phyloP scores from a whole-genome alignment of 2,888 invertebrate species.

The Craniophora ligustri region DNA sequence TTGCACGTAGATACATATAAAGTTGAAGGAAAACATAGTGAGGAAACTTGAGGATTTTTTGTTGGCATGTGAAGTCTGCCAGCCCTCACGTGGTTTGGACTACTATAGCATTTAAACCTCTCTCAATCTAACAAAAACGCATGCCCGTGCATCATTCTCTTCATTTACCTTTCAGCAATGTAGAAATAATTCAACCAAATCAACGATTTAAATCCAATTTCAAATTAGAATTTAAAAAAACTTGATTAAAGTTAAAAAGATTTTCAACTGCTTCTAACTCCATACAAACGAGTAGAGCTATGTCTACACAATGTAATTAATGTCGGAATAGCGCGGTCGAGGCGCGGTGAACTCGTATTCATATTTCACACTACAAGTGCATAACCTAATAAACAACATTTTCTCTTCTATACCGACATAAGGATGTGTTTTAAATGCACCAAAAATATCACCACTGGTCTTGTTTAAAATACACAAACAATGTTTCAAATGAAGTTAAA shows the following conservation, averaged over 20 bases:
- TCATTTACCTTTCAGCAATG: conserved; percentile 8
- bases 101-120: too few relatives aligned
- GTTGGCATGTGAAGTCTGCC: too few relatives aligned
- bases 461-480: not conserved
- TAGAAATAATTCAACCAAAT: conserved; percentile 10
- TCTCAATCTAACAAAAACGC: too few relatives aligned
- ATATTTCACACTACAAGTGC: conserved; percentile 31
- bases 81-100: too few relatives aligned
- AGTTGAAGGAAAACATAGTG: too few relatives aligned
- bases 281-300: conserved; percentile 6
- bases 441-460: not conserved
- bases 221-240: conserved; percentile 29
- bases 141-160: not conserved
- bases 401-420: conserved; percentile 15
- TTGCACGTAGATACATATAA: too few relatives aligned
- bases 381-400: conserved; percentile 32
- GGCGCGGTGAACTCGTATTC: conserved; percentile 13
- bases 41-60: too few relatives aligned
- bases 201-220: conserved; percentile 11
- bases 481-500: not conserved
- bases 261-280: conserved; percentile 20
- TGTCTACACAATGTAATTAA: conserved; percentile 30
- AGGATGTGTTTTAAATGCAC: conserved; percentile 1
- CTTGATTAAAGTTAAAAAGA: conserved; percentile 23
- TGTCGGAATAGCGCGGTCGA: conserved; percentile 3